phyloP scores from a whole-genome alignment of 2,888 invertebrate genomes.

The Seira musarum region DNA sequence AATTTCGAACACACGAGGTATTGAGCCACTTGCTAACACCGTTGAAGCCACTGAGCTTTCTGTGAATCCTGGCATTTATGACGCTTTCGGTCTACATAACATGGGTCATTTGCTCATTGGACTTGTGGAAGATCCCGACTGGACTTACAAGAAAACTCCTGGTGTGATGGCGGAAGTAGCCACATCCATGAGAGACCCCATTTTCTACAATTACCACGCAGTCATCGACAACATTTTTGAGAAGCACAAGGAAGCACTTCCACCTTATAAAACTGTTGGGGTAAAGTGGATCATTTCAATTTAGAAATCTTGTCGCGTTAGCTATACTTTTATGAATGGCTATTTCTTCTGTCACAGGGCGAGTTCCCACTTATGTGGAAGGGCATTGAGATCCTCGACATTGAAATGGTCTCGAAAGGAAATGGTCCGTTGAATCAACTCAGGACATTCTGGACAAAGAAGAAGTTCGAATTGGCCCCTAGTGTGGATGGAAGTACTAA shows the following conservation, averaged over 20 bases:
- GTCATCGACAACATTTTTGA: conserved; percentile 78
- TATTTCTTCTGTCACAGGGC: conserved; percentile 31
- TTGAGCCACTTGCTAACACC: conserved; percentile 47
- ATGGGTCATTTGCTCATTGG: conserved; percentile 48
- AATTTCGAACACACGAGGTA: conserved; percentile 27
- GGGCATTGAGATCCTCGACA: conserved; percentile 45
- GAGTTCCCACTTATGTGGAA: conserved; percentile 61
- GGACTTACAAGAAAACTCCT: conserved; percentile 20
- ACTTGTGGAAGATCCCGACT: conserved; percentile 49
- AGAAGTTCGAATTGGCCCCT: conserved; percentile 56
- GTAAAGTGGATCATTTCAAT: conserved; percentile 22
- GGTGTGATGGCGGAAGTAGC: conserved; percentile 47
- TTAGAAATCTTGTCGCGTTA: background rate
- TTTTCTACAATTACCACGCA: conserved; percentile 48
- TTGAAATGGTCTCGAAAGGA: conserved; percentile 40
- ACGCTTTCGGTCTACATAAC: conserved; percentile 46
- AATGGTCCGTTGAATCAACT: conserved; percentile 39
- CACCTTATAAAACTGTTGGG: conserved; percentile 75
- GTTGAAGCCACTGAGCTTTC: conserved; percentile 50
- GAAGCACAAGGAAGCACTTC: conserved; percentile 81
- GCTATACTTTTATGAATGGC: too few species aligned
- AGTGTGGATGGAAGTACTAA: conserved; percentile 48
- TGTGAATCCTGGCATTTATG: conserved; percentile 46
- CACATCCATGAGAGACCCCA: conserved; percentile 46
- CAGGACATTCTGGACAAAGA: conserved; percentile 53